Evolutionary conservation across 2,888 invertebrate genomes (phyloP), one percentile per base, ranked within the genome.

Genomic region (Pseudococcus longispinus): DNA sequence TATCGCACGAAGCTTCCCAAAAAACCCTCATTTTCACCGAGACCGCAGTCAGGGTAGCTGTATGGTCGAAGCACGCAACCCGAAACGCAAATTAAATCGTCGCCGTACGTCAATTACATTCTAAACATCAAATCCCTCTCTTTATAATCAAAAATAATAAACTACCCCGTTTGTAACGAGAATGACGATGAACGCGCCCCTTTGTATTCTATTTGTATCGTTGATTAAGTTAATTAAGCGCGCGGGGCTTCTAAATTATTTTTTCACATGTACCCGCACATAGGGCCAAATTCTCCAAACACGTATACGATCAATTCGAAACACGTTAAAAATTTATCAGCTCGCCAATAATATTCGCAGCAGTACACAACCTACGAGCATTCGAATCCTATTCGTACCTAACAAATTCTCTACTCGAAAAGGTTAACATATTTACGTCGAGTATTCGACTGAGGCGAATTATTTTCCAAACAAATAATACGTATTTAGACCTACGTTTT

Each of bases 141-240:
- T 37, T 80, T 42, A 37, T 42, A 80, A 80, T 80, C 77, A 29
- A 80, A 80, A 80, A 80, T 80, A 42, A 80, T 80, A 80, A 80
- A 80, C 77, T 42, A 80, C 77, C 77, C 32, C 20, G 77, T 80
- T 80, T 80, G 37, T 80, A 37, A 42, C 77, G 77, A 29, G 77
- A 13, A 70, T n/a, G 77, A 80, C 37, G 77, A 42, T 13, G 20
- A 80, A 80, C 42, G 37, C 42, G 77, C 77, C 77, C 77, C 42
- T 80, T 80, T 80, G 37, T 70, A 70, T 70, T 70, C 70, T 70
- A 37, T 80, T 80, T 80, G 42, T 80, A 80, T 37, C 77, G 77
- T 80, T 80, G 77, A 80, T 80, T 80, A 80, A 42, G 77, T 80
- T 80, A 80, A 80, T 80, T 80, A 80, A 80, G 77, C 77, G 77